Conservation (phyloP, 30 jellyfish, hydroid and myxozoan genomes). For the Hydractinia symbiolongicarpus region DNA sequence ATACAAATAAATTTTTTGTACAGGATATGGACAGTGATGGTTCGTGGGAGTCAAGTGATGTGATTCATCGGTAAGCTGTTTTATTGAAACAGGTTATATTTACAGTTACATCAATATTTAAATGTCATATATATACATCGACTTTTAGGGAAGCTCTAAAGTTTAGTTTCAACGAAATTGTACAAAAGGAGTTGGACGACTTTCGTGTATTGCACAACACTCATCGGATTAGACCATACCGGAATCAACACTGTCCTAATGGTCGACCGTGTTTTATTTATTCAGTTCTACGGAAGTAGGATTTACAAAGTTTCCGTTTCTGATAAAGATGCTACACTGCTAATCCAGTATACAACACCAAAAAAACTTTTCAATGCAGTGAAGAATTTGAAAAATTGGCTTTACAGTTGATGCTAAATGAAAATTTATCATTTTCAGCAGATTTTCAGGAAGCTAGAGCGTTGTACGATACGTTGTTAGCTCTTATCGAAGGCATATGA, state of each 20-base stretch:
- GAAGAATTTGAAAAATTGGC: too few relatives aligned
- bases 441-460: too few relatives aligned
- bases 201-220: constrained; percentile 4
- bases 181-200: constrained; percentile 11
- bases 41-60: constrained; percentile 1
- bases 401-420: too few relatives aligned
- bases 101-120: too few relatives aligned
- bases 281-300: not conserved
- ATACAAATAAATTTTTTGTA: not conserved
- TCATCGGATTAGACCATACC: constrained; percentile 14
- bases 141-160: not conserved
- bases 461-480: too few relatives aligned
- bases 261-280: constrained; percentile 11
- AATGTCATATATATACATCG: not conserved
- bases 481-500: too few relatives aligned
- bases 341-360: too few relatives aligned
- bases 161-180: not conserved
- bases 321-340: too few relatives aligned
- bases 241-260: constrained; percentile 15
- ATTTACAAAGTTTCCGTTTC: too few relatives aligned
- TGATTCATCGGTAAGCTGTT: not conserved
- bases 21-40: constrained; percentile 21
- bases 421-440: too few relatives aligned
- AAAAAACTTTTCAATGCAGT: too few relatives aligned
- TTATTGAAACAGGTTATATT: too few relatives aligned